Evolutionary conservation across 2,113 vertebrate genomes (phyloP), one percentile per base, ranked within the genome.

Genomic region (Apteryx mantelli): DNA sequence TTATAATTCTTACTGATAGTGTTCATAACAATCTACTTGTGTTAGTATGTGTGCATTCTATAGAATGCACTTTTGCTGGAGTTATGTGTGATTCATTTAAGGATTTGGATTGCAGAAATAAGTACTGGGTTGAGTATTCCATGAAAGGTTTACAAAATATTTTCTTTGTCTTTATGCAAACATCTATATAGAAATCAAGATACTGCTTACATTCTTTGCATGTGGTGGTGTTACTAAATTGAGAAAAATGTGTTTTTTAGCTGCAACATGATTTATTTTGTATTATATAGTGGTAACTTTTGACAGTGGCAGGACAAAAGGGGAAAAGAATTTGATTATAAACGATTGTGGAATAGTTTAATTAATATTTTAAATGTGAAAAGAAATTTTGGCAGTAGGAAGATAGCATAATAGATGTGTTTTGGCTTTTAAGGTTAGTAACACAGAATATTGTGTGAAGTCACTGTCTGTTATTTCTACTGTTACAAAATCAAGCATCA

Each of bases 1-100:
- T 92, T 95, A 69, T 80, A n/a, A 65, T 91, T 87, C 70, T 89
- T 93, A 61, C 70, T 58, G 89, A 85, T 91, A 87, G 66, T 3
- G 3, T 87, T 95, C 66, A 22, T 94, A 94, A 87, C 65, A 91
- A 85, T 73, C 53, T 91, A 63, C 82, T 89, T 82, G 34, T 85
- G 56, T 92, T 66, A 91, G 70, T 36, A 42, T 46, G 81, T 82
- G 78, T 82, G 36, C 82, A 60, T 93, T 95, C 91, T 79, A 81
- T 50, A 46, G 36, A 87, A 38, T 32, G 71, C 55, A 52, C 89
- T 93, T 81, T 77, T 77, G 69, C 36, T 74, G 36, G 3, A 58
- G 76, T 20, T 26, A 12, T 65, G 30, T 64, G 42, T 55, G 48
- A 36, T 88, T 92, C 75, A 42, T 74, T 89, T 85, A 60, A 40